Base-by-base conservation (phyloP, 2,888 invertebrate genomes). In the Drosophila vallismaia region DNA sequence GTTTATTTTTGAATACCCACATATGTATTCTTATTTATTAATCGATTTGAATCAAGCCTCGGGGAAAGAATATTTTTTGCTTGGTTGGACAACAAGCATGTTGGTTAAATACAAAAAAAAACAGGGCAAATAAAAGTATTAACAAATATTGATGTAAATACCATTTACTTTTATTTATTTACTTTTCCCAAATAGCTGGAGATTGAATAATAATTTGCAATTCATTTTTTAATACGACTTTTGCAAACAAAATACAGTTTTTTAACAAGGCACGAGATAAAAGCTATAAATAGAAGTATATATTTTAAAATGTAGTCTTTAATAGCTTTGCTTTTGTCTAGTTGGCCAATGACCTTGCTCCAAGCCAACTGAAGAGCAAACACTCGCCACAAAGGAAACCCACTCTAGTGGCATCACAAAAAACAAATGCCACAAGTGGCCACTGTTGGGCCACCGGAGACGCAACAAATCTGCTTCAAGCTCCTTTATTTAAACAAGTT, bases 351-450 rank as follows among this genome's bases (percentile, higher is more conserved):
- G 63, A 60, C 62, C 62, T 62, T 52, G 62, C 51, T 33, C n/a
- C 45, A 12, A 62, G 60, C 58, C 60, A 26, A 4, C 29, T 29
- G 60, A 60, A 64, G 31, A 64, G 45, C 63, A 64, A 63, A 64
- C 52, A 63, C 52, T 38, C 31, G 33, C n/a, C 38, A 7, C 12
- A 31, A 59, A 64, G 52, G 63, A 53, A 40, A 26, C 31, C 64
- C 64, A 28, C 63, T 64, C 31, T 10, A 12, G 64, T 33, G 45
- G 10, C 53, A 44, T 19, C 46, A 24, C 31, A 53, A 55, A 50
- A 62, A 29, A 57, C 46, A 44, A 54, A 71, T 66, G 40, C 71
- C 71, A 71, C 71, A 71, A 71, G 71, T 71, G 71, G 66, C 58
- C 60, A 60, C 49, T 40, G 67, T 12, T 54, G 68, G 12, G 60